Conservation (phyloP, 2,113 vertebrate species). For the Tachysurus fulvidraco region DNA sequence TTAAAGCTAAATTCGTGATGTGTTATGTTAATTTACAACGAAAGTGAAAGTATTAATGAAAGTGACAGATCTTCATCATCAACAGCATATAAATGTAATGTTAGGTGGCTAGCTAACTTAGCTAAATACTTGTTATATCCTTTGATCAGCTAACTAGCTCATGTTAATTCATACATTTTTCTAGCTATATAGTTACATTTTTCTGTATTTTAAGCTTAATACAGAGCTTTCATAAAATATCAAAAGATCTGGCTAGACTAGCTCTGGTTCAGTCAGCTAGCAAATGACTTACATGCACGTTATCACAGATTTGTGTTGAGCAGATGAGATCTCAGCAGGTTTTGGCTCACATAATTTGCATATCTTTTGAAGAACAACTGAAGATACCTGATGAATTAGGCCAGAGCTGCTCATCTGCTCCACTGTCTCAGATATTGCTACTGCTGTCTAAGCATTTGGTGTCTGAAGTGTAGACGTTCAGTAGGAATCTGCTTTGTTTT, state of each 20-base stretch:
- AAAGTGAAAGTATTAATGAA: too few species aligned
- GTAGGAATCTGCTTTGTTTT: background rate
- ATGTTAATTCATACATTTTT: background rate
- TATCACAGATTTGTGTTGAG: background rate
- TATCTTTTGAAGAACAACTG: background rate
- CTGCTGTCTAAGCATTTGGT: background rate
- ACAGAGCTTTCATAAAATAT: background rate
- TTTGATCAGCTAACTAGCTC: too few species aligned
- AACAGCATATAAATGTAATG: background rate
- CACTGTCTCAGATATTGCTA: background rate
- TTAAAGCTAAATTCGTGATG: background rate
- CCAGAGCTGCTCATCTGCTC: background rate
- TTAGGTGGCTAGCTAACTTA: background rate
- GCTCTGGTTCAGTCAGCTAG: background rate
- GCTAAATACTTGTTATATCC: background rate
- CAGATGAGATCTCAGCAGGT: background rate
- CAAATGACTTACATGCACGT: background rate
- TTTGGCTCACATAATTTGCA: background rate
- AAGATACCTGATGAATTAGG: background rate
- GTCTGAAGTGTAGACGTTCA: background rate
- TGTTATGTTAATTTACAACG: background rate
- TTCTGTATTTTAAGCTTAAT: background rate
- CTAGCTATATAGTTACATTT: background rate
- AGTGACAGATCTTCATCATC: background rate
- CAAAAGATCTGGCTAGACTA: background rate